phyloP scores from a whole-genome alignment of 2,113 vertebrate species.

The Salvelinus sp. region DNA sequence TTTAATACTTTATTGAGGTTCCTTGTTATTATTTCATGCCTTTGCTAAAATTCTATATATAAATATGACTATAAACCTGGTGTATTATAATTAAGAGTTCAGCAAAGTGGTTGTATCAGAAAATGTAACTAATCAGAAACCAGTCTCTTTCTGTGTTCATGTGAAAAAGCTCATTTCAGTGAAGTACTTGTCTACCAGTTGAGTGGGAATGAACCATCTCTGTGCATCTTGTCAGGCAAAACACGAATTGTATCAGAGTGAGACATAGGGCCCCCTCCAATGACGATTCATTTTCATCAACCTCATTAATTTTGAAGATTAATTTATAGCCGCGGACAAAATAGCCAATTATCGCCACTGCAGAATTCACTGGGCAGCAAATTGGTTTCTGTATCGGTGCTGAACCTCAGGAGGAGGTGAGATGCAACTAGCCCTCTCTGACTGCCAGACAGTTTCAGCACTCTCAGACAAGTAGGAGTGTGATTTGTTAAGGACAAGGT shows the following conservation, averaged over 20 bases:
- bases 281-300: conserved; percentile 64
- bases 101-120: neutral
- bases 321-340: conserved; percentile 70
- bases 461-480: neutral
- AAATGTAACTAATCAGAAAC: conserved; percentile 13
- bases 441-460: conserved; percentile 18
- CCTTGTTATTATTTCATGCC: conserved; percentile 32
- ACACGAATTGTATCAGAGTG: conserved; percentile 27
- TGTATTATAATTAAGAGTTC: conserved; percentile 22
- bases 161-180: conserved; percentile 6
- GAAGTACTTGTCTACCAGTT: neutral
- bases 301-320: conserved; percentile 72
- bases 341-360: conserved; percentile 71
- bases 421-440: conserved; percentile 27
- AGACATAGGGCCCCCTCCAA: conserved; percentile 24
- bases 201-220: conserved; percentile 23
- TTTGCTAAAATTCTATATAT: conserved; percentile 22
- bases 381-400: conserved; percentile 66
- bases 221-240: conserved; percentile 41
- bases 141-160: neutral
- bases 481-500: neutral
- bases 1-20: conserved; percentile 28
- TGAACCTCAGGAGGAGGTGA: conserved; percentile 36
- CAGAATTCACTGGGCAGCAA: conserved; percentile 65
- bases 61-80: conserved; percentile 9